Base-by-base conservation (phyloP, 2,888 invertebrate species). In the Eupithecia insigniata region DNA sequence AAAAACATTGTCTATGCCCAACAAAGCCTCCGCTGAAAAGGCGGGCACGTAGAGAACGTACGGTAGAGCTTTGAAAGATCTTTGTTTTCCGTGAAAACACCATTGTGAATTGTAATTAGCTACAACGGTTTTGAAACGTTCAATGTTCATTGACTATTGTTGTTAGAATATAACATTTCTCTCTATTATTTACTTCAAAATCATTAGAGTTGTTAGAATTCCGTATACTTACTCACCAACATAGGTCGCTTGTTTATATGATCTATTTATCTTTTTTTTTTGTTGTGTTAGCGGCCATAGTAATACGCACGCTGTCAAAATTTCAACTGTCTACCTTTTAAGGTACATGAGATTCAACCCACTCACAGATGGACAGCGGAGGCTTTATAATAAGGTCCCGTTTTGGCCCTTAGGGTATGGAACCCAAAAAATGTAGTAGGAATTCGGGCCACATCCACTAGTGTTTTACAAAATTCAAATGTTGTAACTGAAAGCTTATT, bases 1-100 rank as follows among this genome's bases (percentile, higher is more conserved):
- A 72, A 69, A 22, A 61, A 68, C 16, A 22, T 43, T 58, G 26
- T 69, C 61, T 69, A 55, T 55, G 36, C 18, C 69, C 61, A 72
- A 69, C 69, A 67, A 72, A 66, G 12, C 30, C 66, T n/a, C 62
- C 62, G 60, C 70, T 66, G 32, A 61, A 51, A 55, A 36, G 69
- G 46, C 32, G 28, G 51, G 55, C 69, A 69, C 69, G 69, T 69
- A 66, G 39, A 36, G 43, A 69, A n/a, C 65, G 60, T 68, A 72
- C 67, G 65, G 43, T 22, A 65, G 69, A 28, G 61, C 60, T 69
- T 18, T 43, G 32, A 66, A 34, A 60, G 68, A 32, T 26, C 65
- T 60, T 69, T 68, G 72, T 61, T 60, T 69, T 68, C 58, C 60
- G 67, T 51, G 62, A 65, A 65, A 72, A 55, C 71, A 65, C 46